Percentiles rank a stretch among this genome's conserved stretches.
These are phyloP conservation scores for Saturnia japonica DNA, from an alignment of 2,888 invertebrate genomes.

Conservation along the genomic window DNA sequence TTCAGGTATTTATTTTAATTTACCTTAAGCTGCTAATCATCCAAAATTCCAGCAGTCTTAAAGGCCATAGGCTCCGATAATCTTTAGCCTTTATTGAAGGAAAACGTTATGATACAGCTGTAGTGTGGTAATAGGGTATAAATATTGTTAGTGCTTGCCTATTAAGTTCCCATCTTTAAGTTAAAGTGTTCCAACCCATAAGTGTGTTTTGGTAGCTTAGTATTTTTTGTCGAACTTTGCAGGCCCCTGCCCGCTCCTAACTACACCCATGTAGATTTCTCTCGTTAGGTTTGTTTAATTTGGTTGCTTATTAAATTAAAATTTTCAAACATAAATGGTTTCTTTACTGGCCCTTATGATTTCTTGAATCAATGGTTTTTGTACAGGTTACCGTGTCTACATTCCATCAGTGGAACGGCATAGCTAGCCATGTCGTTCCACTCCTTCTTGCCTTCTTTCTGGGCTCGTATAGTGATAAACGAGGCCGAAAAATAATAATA, in stretches of 20 bases:
- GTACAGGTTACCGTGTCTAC: slow-evolving; percentile 85
- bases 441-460: slow-evolving; percentile 89
- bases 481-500: slow-evolving; percentile 88
- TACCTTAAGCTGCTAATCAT: neutral
- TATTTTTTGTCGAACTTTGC: neutral
- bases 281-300: no score
- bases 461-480: slow-evolving; percentile 91
- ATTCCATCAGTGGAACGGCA: slow-evolving; percentile 90
- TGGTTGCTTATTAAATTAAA: no score
- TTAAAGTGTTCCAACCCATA: neutral
- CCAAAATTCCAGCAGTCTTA: neutral
- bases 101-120: no score
- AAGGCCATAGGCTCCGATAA: no score
- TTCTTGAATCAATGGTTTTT: neutral
- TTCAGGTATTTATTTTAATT: slow-evolving; percentile 80
- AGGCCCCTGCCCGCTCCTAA: no score
- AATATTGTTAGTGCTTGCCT: neutral
- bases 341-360: neutral
- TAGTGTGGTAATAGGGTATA: no score
- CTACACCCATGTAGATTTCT: no score
- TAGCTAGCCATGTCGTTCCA: slow-evolving; percentile 88
- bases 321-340: neutral
- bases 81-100: no score
- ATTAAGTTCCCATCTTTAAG: neutral
- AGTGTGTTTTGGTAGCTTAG: neutral